Conservation (phyloP, 2,888 invertebrate species). For the Agrochola lota region DNA sequence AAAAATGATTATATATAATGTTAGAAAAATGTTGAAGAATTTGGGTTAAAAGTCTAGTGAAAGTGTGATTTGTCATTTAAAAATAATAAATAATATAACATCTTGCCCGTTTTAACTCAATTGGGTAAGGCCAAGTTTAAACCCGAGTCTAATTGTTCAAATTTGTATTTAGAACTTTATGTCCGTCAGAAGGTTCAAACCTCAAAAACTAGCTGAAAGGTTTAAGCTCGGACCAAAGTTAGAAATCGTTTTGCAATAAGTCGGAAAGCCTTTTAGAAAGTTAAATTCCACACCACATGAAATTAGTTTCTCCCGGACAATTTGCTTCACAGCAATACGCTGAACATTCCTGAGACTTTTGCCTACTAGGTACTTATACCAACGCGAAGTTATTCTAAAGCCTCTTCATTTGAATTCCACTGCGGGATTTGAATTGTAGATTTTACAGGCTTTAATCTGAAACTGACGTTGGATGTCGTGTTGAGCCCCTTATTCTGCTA, state of each 20-base stretch:
- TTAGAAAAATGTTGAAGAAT: too few species aligned
- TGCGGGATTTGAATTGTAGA: slow-evolving; percentile 87
- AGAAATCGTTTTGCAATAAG: neutral
- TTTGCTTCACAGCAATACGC: slow-evolving; percentile 8
- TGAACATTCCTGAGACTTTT: slow-evolving; percentile 27
- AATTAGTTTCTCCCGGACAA: slow-evolving; percentile 5
- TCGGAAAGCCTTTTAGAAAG: neutral
- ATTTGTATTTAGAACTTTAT: neutral
- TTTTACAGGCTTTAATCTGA: slow-evolving; percentile 88
- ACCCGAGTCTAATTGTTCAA: neutral
- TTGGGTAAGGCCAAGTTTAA: neutral
- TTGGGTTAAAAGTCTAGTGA: too few species aligned
- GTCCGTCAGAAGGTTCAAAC: neutral
- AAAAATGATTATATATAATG: too few species aligned
- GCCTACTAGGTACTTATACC: slow-evolving; percentile 16
- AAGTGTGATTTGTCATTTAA: too few species aligned
- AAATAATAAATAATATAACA: too few species aligned
- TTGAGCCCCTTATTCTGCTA: slow-evolving; percentile 80
- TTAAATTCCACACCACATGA: neutral
- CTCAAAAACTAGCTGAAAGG: neutral
- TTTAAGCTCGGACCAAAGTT: neutral
- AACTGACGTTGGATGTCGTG: slow-evolving; percentile 79
- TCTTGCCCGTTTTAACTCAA: too few species aligned
- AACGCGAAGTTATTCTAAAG: slow-evolving; percentile 44
- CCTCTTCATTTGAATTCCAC: slow-evolving; percentile 83